Evolutionary conservation across 2,797 vertebrate species (phyloP), one percentile per base, ranked within the genome.

Genomic region (Megaceryle alcyon): DNA sequence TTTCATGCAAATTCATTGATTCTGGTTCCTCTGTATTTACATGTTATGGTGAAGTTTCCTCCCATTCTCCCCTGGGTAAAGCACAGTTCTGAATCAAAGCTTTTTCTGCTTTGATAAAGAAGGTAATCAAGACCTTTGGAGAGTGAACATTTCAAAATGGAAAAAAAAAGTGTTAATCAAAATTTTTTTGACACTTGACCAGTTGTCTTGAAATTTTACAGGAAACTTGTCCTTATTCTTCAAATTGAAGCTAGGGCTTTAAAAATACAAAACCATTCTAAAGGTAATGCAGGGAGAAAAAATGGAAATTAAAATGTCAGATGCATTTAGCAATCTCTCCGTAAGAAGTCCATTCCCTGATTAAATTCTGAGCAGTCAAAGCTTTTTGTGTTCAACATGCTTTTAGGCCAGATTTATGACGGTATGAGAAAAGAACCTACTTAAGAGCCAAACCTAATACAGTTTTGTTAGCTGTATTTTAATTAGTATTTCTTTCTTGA

Each of bases 401-500:
- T 94, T 93, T 94, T 93, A 88, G 77, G 66, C 35, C 80, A 90
- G 88, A 95, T 94, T 95, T 94, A 96, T 82, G 77, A 73, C n/a
- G 44, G 39, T n/a, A 7, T 81, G 29, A 66, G 22, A 81, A 80
- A 65, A 35, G 29, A 43, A 44, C 8, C 25, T 76, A 51, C 63
- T 88, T 59, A 63, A 76, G 46, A 92, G 77, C 28, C 56, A 96
- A 82, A 69, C 9, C 21, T 33, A 29, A 35, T 25, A 88, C 21
- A 44, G 68, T 35, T 86, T 84, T 86, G 35, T 60, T 76, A 86
- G 70, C 83, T 79, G n/a, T 90, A 80, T 90, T 82, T 95, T 76
- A 88, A 90, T 96, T 86, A 60, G n/a, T 35, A 33, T 82, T 86
- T 88, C 73, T 88, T 79, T 72, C 63, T 82, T 88, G 66, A 88